A percentile compares a stretch with the other conserved stretches of the same genome.
Evolutionary conservation across 2,888 invertebrate species (phyloP).

Genomic region (Frankliniella fusca): DNA sequence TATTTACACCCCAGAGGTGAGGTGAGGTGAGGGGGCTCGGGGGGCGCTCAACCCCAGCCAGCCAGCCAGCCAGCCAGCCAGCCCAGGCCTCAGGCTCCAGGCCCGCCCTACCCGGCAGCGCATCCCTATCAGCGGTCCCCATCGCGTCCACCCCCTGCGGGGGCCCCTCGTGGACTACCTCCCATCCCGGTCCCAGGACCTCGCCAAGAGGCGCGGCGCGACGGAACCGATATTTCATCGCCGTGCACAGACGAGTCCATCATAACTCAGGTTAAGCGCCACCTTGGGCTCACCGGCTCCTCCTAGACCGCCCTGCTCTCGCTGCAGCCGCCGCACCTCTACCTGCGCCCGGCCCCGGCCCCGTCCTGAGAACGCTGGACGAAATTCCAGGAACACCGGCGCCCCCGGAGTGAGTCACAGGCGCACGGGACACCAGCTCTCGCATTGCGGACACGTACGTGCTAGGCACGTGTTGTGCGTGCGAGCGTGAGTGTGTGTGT

Average conservation of each 20-base stretch:
- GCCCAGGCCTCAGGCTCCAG: too few species aligned
- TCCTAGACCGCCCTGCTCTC: neutral
- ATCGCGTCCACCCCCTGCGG: neutral
- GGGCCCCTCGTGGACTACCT: neutral
- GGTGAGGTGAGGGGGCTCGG: too few species aligned
- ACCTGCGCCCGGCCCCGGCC: neutral
- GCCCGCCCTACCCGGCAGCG: too few species aligned
- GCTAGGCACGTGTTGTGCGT: neutral
- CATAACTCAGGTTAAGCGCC: slow-evolving; percentile 11
- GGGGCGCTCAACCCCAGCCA: neutral
- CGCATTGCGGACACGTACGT: slow-evolving; percentile 2
- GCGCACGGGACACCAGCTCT: neutral
- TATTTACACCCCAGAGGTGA: too few species aligned
- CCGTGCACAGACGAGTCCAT: slow-evolving; percentile 1
- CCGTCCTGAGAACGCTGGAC: neutral
- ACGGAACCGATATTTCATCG: slow-evolving; percentile 15
- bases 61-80: neutral
- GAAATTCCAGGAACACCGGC: slow-evolving; percentile 6
- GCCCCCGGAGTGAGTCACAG: neutral
- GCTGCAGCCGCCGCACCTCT: neutral
- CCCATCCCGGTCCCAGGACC: neutral
- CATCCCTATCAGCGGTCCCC: too few species aligned
- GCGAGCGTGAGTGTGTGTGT: neutral
- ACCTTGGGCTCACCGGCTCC: too few species aligned
- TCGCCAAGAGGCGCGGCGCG: neutral